These are phyloP conservation scores for Lepilemur ruficaudatus DNA, from an alignment of 2,797 vertebrate species.

Conservation along the genomic window DNA sequence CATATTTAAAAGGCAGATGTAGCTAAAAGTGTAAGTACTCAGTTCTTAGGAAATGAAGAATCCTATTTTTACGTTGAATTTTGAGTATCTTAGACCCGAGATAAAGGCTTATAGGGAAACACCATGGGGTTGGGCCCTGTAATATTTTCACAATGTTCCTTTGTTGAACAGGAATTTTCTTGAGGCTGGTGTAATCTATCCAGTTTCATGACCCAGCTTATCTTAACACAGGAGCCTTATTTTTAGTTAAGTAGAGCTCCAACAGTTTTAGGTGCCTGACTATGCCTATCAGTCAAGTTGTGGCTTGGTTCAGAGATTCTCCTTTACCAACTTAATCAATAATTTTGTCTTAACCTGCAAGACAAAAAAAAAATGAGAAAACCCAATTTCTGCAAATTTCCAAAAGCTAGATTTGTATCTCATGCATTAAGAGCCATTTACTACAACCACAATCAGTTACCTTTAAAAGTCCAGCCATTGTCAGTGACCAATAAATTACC, in stretches of 20 bases:
- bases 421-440: neutral
- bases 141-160: neutral
- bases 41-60: neutral
- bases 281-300: neutral
- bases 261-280: neutral
- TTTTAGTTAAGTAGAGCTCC: neutral
- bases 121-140: neutral
- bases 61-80: neutral
- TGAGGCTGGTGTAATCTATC: neutral
- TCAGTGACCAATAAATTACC: neutral
- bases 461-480: neutral
- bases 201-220: neutral
- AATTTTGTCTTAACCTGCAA: neutral
- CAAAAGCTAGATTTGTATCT: neutral
- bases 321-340: neutral
- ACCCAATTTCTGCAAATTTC: neutral
- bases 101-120: neutral
- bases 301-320: neutral
- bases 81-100: neutral
- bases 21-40: neutral
- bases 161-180: neutral
- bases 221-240: neutral
- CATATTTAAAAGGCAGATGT: neutral
- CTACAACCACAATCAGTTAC: neutral
- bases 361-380: neutral